Evolutionary conservation across 2,113 vertebrate species (phyloP), one percentile per base, ranked within the genome.

Genomic region (Pteronura brasiliensis): DNA sequence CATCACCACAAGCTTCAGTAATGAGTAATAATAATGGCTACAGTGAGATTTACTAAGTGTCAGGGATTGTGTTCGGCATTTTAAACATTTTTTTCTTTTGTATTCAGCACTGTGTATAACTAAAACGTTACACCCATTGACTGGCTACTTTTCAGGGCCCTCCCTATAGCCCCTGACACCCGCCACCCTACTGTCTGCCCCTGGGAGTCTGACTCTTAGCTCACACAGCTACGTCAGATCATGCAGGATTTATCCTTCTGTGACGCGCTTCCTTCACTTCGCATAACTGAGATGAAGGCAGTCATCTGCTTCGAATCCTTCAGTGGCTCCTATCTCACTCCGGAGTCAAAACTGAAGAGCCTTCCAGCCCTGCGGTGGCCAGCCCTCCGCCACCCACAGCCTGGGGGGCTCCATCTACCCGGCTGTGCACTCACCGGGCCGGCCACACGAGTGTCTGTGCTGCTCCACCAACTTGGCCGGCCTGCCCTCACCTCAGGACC

Each of bases 361-460:
- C 15, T 31, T 21, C 55, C 1, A 4, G 29, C 34, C 59, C 18
- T 77, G 79, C 14, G 12, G 20, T 23, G 25, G 7, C 55, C 31
- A 42, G 49, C 29, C 47, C 15, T 61, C 72, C 57, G 71, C 14
- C 31, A 9, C 44, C 49, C 3, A 25, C 11, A 29, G 36, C 17
- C 11, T 21, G 6, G 20, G 5, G 9, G 55, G 21, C 63, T 47
- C 20, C 15, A 7, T 10, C 34, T n/a, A 20, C 49, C 52, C 74
- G 20, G 10, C 34, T 6, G 44, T 5, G 3, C 18, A 8, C 20
- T n/a, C 39, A 11, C 4, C 2, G 10, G 8, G 3, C 39, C 11
- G 15, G 10, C 52, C 44, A 34, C 23, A 3, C 36, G 13, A 34
- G 29, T 13, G 6, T 83, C 82, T 34, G 29, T n/a, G 59, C 52